phyloP scores from a whole-genome alignment of 2,888 invertebrate species.

The Phania funesta region DNA sequence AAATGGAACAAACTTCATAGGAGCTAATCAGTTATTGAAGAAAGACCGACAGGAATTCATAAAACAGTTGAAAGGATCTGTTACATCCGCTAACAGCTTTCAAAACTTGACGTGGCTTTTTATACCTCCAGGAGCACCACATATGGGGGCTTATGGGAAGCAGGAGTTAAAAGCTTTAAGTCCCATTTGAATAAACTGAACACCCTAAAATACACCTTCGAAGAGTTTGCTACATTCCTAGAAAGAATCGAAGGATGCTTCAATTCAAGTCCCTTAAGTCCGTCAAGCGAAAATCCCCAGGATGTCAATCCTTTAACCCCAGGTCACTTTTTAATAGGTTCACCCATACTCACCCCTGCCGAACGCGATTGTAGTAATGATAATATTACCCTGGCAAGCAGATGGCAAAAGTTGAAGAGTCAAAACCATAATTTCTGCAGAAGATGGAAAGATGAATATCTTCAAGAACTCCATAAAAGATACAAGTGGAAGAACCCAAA shows the following conservation, averaged over 20 bases:
- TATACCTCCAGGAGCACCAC: conserved; percentile 28
- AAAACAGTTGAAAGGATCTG: neutral
- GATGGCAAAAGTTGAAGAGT: neutral
- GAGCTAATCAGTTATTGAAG: neutral
- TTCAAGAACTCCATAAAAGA: neutral
- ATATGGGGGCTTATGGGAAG: conserved; percentile 29
- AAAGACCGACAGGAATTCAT: conserved; percentile 52
- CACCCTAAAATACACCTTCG: neutral
- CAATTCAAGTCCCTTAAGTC: conserved; percentile 27
- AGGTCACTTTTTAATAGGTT: conserved; percentile 26
- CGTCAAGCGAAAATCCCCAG: conserved; percentile 8
- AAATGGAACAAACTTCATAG: conserved; percentile 25
- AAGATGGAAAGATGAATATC: conserved; percentile 4
- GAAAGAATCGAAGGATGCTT: conserved; percentile 35
- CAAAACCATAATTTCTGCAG: neutral
- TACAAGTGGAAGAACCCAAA: neutral
- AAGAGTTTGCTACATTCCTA: neutral
- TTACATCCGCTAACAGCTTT: neutral
- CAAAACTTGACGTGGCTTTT: conserved; percentile 26
- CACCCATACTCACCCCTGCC: neutral
- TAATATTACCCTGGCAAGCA: conserved; percentile 9
- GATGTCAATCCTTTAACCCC: conserved; percentile 8
- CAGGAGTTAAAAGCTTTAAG: neutral
- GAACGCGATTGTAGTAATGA: neutral
- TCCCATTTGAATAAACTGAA: neutral